Conservation (phyloP, 2,113 vertebrate species). For the Bothrops jararaca region DNA sequence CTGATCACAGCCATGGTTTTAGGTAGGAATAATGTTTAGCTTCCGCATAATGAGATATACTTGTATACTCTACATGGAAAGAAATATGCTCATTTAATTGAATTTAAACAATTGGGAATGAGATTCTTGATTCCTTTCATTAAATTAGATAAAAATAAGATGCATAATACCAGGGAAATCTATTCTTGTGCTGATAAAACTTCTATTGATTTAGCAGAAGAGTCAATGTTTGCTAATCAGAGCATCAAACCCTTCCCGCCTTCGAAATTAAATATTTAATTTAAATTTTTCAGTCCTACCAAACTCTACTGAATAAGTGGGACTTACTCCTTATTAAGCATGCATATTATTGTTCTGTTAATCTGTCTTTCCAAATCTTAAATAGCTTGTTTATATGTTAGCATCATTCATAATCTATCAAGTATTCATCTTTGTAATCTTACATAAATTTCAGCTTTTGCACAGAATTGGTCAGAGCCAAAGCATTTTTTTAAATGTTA, state of each 20-base stretch:
- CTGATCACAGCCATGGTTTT: neutral
- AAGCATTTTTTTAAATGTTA: conserved; percentile 50
- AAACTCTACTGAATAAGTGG: neutral
- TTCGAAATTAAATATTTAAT: neutral
- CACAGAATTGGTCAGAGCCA: conserved; percentile 55
- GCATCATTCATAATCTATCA: conserved; percentile 30
- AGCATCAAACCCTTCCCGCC: neutral
- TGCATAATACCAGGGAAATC: neutral
- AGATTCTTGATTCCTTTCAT: neutral
- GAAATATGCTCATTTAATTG: neutral
- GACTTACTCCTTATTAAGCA: neutral
- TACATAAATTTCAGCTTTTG: conserved; percentile 47
- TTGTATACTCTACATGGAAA: neutral
- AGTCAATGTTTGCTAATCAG: conserved; percentile 25
- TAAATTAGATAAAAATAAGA: neutral
- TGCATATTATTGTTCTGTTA: neutral
- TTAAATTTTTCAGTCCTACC: neutral
- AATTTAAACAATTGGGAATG: neutral
- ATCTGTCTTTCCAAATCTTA: conserved; percentile 20
- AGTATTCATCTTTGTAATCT: conserved; percentile 37
- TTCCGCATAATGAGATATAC: neutral
- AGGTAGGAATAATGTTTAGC: neutral
- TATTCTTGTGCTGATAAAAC: neutral
- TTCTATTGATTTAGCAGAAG: conserved; percentile 8
- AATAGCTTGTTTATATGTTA: conserved; percentile 61